phyloP scores from a whole-genome alignment of 1,140 invertebrate species.

The Pseudobourletiella spinata region DNA sequence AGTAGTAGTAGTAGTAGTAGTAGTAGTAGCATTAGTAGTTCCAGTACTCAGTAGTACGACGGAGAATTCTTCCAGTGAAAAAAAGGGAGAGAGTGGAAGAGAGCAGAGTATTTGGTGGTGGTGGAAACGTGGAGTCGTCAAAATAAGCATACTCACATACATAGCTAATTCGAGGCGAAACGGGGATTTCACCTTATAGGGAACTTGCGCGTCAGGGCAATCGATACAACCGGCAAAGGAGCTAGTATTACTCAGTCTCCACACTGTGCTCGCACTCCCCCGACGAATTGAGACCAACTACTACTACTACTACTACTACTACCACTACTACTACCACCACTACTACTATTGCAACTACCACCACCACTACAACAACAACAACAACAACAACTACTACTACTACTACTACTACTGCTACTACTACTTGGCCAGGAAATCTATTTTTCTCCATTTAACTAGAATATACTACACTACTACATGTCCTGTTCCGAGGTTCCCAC shows the following conservation, averaged over 20 bases:
- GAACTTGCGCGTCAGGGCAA: conserved; percentile 1
- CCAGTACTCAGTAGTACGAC: too few relatives aligned
- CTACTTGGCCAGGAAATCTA: conserved; percentile 7
- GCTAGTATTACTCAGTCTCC: background rate
- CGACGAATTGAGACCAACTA: conserved; percentile 8
- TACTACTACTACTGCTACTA: too few relatives aligned
- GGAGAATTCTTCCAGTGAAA: too few relatives aligned
- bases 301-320: too few relatives aligned
- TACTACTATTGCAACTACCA: too few relatives aligned
- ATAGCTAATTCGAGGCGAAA: conserved; percentile 9
- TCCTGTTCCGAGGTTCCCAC: too few relatives aligned
- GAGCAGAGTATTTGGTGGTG: too few relatives aligned
- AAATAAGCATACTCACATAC: conserved; percentile 3
- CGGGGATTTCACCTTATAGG: conserved; percentile 10
- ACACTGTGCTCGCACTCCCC: conserved; percentile 7
- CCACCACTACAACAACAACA: background rate
- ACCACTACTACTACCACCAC: too few relatives aligned
- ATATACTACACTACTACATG: too few relatives aligned
- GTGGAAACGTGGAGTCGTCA: background rate
- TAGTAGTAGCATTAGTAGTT: too few relatives aligned
- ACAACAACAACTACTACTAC: background rate
- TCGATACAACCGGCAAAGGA: conserved; percentile 8
- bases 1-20: too few relatives aligned
- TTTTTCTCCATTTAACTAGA: conserved; percentile 1
- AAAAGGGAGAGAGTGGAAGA: too few relatives aligned